Conservation (phyloP, 2,797 vertebrate species). For the Balearica regulorum region DNA sequence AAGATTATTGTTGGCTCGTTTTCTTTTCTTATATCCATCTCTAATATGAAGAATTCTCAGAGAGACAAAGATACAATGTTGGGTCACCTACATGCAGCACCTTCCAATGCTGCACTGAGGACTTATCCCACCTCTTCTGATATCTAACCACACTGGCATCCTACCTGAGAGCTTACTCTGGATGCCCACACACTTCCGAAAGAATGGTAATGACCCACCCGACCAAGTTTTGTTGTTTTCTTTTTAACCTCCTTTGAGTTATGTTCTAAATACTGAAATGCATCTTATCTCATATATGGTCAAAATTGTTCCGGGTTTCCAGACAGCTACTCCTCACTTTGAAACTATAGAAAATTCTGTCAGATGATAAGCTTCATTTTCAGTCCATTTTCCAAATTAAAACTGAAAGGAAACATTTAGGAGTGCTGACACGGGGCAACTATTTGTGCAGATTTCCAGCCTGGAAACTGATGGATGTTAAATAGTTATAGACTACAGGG, state of each 20-base stretch:
- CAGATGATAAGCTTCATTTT: background rate
- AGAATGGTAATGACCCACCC: background rate
- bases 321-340: background rate
- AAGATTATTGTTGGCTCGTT: background rate
- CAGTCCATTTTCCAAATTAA: background rate
- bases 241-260: background rate
- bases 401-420: background rate
- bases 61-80: background rate
- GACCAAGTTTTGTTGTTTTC: background rate
- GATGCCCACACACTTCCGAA: background rate
- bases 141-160: background rate
- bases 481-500: background rate
- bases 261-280: background rate
- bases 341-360: background rate
- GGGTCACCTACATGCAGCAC: background rate
- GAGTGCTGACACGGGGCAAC: background rate
- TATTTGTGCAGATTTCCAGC: background rate
- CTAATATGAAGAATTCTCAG: background rate
- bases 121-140: background rate
- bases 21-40: background rate
- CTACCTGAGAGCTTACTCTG: background rate
- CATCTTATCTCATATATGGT: background rate
- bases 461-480: background rate
- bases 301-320: background rate
- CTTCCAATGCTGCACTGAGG: background rate